Conservation (phyloP, 2,113 vertebrate genomes). For the Xiphorhynchus elegans region DNA sequence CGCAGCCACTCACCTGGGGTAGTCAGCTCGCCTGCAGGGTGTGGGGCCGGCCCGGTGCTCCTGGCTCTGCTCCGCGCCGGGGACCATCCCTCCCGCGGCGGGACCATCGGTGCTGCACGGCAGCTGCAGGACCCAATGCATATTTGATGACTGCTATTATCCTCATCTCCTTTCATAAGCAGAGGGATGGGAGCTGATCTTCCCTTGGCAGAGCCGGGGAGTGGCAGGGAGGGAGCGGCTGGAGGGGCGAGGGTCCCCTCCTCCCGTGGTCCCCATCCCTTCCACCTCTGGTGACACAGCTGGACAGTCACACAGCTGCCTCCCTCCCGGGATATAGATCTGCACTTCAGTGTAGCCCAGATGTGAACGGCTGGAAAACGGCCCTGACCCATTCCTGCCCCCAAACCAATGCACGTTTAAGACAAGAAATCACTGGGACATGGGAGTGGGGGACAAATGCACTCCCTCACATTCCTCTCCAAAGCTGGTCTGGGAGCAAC, state of each 20-base stretch:
- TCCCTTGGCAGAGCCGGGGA: constrained; percentile 16
- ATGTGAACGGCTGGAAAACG: background rate
- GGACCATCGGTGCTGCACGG: background rate
- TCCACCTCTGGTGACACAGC: fast-evolving
- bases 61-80: fast-evolving
- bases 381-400: background rate
- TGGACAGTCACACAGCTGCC: background rate
- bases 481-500: background rate
- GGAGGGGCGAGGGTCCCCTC: background rate
- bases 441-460: no score
- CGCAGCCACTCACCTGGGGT: background rate
- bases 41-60: background rate
- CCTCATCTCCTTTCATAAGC: constrained; percentile 72
- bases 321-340: fast-evolving
- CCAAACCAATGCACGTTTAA: fast-evolving
- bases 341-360: background rate
- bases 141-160: constrained; percentile 91
- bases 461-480: no score
- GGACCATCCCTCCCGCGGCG: background rate
- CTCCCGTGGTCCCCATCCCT: background rate
- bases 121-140: constrained; percentile 73
- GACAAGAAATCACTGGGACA: background rate
- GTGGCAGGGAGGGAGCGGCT: background rate
- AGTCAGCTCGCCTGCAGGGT: background rate
- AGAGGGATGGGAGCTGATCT: constrained; percentile 55